Evolutionary conservation across 2,113 vertebrate species (phyloP), one percentile per base, ranked within the genome.

Genomic region (Cebidichthys violaceus): DNA sequence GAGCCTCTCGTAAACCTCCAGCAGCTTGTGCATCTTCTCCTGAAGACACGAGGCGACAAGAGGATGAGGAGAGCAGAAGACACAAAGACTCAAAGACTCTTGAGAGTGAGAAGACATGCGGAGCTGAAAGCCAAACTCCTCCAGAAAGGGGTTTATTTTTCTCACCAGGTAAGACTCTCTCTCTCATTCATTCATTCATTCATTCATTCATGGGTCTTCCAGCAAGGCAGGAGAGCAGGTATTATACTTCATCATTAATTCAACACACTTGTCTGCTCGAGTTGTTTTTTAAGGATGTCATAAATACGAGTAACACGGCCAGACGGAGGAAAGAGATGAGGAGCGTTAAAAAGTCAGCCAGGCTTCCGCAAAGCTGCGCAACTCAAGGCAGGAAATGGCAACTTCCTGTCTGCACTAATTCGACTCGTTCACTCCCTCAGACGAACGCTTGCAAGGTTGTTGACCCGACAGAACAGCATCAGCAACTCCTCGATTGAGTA

Each of bases 1-100:
- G 0, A 99, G 95, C 24, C 96, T 90, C 86, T 99, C 98, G 0
- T 99, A 97, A 33, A 99, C 98, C 90, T 99, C 98, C 93, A 99
- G 91, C 67, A 99, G 96, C 78, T 97, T 99, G 87, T 99, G 95
- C 98, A 99, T 99, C 88, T 99, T 99, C 93, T 99, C 98, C 98
- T 99, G 85, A 54, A 84, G 89, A 75, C 33, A 82, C 2, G 0
- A 52, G 4, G 2, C 43, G 55, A 52, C 33, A 73, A 17, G 9
- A 82, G 9, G 62, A 65, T 43, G 73, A 77, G 27, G 14, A 68
- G 15, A 17, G 11, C 18, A 70, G 60, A 45, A 29, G 20, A 75
- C 18, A 80, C 45, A 60, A 13, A 60, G 50, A 54, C 27, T 27
- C 27, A 9, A 47, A 41, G 4, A 74, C 43, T 39, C n/a, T 65